These are phyloP conservation scores for Scophthalmus maximus DNA, from an alignment of 2,113 vertebrate genomes.

Conservation along the genomic window DNA sequence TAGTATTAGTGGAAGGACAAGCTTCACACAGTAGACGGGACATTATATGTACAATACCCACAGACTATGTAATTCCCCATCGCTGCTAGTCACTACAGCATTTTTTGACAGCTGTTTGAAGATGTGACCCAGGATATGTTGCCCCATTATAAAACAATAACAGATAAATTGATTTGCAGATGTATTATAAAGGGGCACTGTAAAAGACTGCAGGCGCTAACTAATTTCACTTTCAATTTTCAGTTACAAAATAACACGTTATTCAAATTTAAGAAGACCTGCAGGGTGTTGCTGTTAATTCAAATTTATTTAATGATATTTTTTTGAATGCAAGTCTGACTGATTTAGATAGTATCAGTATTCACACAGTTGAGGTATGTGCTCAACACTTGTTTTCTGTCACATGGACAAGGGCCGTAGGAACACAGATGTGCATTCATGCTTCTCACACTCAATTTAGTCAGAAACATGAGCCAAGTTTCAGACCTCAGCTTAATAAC, in stretches of 20 bases:
- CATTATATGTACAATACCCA: constrained; percentile 65
- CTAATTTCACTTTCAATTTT: constrained; percentile 64
- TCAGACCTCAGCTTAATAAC: constrained; percentile 36
- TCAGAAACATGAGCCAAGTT: constrained; percentile 42
- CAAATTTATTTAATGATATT: constrained; percentile 10
- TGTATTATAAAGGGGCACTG: constrained; percentile 40
- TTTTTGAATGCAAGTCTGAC: neutral
- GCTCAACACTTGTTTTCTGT: constrained; percentile 42
- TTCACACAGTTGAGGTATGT: constrained; percentile 18
- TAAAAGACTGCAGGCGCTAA: constrained; percentile 46
- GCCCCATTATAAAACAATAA: constrained; percentile 65
- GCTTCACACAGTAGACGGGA: constrained; percentile 29
- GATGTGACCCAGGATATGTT: constrained; percentile 55
- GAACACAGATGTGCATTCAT: constrained; percentile 58
- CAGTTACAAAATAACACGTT: constrained; percentile 53
- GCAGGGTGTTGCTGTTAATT: constrained; percentile 13
- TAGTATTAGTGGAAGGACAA: constrained; percentile 37
- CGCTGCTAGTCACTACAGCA: constrained; percentile 28
- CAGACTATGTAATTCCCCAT: constrained; percentile 25
- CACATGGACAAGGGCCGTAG: constrained; percentile 4
- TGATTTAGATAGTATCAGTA: constrained; percentile 32
- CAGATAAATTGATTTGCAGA: constrained; percentile 52
- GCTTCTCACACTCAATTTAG: constrained; percentile 52
- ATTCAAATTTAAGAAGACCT: constrained; percentile 51
- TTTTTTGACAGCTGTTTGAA: constrained; percentile 38